These are phyloP conservation scores for Holothuria scabra DNA, from an alignment of 53 echinoderm and acorn worm species.

Conservation along the genomic window DNA sequence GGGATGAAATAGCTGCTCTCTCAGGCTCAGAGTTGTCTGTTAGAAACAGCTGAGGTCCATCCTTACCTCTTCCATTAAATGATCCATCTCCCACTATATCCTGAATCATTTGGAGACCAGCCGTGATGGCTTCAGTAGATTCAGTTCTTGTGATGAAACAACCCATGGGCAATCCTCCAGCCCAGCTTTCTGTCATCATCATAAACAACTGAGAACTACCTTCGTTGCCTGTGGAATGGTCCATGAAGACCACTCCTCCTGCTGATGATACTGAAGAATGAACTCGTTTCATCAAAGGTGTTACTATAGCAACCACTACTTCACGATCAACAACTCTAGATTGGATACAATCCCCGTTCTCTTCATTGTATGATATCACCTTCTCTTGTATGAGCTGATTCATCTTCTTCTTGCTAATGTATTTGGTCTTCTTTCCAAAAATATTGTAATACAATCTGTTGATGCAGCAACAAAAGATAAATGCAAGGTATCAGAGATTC, in stretches of 20 bases:
- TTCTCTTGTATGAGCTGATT: conserved; percentile 47
- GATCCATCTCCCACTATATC: conserved; percentile 50
- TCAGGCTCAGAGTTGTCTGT: conserved; percentile 61
- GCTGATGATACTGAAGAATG: conserved; percentile 46
- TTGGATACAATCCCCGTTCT: conserved; percentile 61
- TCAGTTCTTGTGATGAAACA: conserved; percentile 57
- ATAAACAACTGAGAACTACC: conserved; percentile 53
- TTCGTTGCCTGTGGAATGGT: conserved; percentile 10
- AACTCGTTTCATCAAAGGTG: conserved; percentile 71
- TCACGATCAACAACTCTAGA: conserved; percentile 40
- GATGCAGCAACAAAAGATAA: neutral
- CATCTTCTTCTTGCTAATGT: conserved; percentile 40
- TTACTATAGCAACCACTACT: conserved; percentile 57
- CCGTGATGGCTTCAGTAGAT: conserved; percentile 28
- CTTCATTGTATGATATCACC: conserved; percentile 61
- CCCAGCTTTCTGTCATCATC: conserved; percentile 54
- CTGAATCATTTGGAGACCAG: conserved; percentile 45
- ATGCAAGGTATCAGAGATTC: too few species aligned
- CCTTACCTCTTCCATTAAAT: conserved; percentile 53
- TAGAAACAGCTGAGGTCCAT: conserved; percentile 62
- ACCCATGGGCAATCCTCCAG: conserved; percentile 68
- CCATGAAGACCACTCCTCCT: conserved; percentile 54
- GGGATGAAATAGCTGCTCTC: conserved; percentile 31
- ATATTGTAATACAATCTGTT: conserved; percentile 44
- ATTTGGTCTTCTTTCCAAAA: conserved; percentile 22